Percentiles rank a stretch among this genome's conserved stretches.
Conservation (phyloP, 2,113 vertebrate genomes). For the Saguinus imperator region DNA sequence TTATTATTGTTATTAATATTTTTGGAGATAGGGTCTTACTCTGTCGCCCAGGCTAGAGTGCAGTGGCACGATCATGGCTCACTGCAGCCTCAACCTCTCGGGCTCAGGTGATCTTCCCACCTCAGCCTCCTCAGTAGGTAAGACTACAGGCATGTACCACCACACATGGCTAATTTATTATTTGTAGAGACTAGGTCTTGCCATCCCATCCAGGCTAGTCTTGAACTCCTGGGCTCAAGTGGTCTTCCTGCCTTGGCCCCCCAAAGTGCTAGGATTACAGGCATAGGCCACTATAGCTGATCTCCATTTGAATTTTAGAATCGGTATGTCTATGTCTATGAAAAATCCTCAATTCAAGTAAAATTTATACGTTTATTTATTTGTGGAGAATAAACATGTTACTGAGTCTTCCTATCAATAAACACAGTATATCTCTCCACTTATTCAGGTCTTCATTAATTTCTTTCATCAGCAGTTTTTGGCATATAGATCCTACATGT, state of each 20-base stretch:
- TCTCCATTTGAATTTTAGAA: conserved; percentile 20
- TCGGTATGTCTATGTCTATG: neutral
- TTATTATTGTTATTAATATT: neutral
- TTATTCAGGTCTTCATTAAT: neutral
- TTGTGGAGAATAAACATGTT: neutral
- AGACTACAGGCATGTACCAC: neutral
- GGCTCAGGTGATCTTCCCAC: neutral
- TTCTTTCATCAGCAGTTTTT: neutral
- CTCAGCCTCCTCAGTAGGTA: neutral
- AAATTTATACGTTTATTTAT: neutral
- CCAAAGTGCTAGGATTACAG: neutral
- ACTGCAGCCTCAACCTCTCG: neutral
- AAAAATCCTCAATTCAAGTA: neutral
- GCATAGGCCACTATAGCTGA: neutral
- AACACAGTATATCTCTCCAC: neutral
- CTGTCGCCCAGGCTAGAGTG: neutral
- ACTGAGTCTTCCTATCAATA: neutral
- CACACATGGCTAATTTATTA: neutral
- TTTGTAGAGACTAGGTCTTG: neutral
- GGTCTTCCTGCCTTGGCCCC: neutral
- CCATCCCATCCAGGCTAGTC: neutral
- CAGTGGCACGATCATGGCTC: neutral
- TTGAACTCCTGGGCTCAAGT: neutral
- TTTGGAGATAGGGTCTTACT: neutral
- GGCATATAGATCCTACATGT: neutral